Percentiles rank a stretch among this genome's conserved stretches.
phyloP scores from a whole-genome alignment of 2,888 invertebrate genomes.

The Cepaea hortensis region DNA sequence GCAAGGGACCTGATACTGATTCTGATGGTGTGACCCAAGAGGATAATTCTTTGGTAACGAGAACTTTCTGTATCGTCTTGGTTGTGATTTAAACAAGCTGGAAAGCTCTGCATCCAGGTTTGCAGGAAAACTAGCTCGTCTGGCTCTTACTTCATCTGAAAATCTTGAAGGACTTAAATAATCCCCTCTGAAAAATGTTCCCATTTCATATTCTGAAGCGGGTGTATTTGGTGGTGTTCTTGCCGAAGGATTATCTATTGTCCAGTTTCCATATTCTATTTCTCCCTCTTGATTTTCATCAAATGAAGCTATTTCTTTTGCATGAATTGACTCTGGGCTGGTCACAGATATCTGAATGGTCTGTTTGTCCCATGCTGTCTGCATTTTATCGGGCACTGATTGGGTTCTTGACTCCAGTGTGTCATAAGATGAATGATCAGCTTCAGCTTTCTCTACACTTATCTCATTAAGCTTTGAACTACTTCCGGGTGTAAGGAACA shows the following conservation, averaged over 20 bases:
- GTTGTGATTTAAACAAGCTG: slow-evolving; percentile 19
- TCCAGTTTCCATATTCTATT: neutral
- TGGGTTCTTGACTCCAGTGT: too few relatives aligned
- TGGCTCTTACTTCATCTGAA: neutral
- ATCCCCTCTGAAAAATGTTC: neutral
- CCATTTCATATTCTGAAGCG: neutral
- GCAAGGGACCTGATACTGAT: neutral
- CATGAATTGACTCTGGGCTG: neutral
- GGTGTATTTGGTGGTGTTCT: slow-evolving; percentile 24
- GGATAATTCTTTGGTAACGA: neutral
- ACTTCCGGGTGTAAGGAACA: too few relatives aligned
- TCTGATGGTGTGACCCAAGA: neutral
- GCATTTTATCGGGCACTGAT: too few relatives aligned
- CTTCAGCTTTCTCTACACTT: too few relatives aligned
- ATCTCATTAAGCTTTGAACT: too few relatives aligned
- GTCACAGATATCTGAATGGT: too few relatives aligned
- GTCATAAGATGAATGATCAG: too few relatives aligned
- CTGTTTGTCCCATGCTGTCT: too few relatives aligned
- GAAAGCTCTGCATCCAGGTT: slow-evolving; percentile 26
- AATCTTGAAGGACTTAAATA: neutral
- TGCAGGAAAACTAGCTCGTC: slow-evolving; percentile 16
- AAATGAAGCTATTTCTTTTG: neutral
- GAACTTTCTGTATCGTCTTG: neutral
- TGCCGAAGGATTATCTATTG: neutral
- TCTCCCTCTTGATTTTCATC: neutral